Evolutionary conservation across 2,888 invertebrate genomes (phyloP), one percentile per base, ranked within the genome.

Genomic region (Onthophagus sagittarius): DNA sequence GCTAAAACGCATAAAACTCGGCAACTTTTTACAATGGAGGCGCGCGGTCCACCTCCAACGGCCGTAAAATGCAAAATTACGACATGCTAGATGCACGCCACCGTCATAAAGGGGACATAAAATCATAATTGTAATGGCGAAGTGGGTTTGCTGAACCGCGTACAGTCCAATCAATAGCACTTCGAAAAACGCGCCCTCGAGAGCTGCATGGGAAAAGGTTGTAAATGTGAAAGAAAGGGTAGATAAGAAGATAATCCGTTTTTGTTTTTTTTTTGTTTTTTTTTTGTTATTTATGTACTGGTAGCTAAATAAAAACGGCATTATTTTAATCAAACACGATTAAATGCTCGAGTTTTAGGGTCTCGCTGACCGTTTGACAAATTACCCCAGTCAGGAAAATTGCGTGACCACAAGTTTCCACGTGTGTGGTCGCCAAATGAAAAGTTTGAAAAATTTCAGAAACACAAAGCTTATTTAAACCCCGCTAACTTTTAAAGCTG

Each of bases 31-130:
- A 53, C 39, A 53, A 53, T 53, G 39, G 39, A 11, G 11, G 39
- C 39, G 39, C 39, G 39, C 39, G 39, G 39, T 53, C 39, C 39
- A 53, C 39, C 39, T 53, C 11, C 23, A 23, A 23, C 39, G 39
- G 67, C 67, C 67, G 31, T 67, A 23, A 67, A 67, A 67, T 13
- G 67, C 31, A 32, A 67, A 67, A 67, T 67, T 31, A 67, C 67
- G 23, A 67, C 31, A 23, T 31, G 31, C 31, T 23, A n/a, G 67
- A 31, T 14, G 67, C 67, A 67, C 67, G 67, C 67, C 67, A 67
- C 67, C 9, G 67, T 32, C 67, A 31, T 67, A 67, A 67, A 67
- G 31, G 23, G 31, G 23, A 67, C 32, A 67, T 67, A 31, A 67
- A 67, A 67, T 53, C 39, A 53, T 53, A 53, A 53, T 53, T 53